These are phyloP conservation scores for Zeugodacus cucurbitae DNA, from an alignment of 1,140 invertebrate species.

Conservation along the genomic window DNA sequence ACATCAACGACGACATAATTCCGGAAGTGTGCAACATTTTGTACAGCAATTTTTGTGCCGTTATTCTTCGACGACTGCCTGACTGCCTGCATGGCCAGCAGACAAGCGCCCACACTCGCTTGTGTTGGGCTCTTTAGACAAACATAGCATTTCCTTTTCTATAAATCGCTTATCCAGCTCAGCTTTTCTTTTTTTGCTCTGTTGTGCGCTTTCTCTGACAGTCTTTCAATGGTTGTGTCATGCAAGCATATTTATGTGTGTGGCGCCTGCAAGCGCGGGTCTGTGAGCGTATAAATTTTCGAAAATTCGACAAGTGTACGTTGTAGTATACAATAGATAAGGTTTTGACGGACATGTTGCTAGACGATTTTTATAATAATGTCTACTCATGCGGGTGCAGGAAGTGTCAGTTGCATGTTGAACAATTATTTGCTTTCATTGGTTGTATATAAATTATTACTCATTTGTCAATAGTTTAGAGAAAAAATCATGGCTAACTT, in stretches of 20 bases:
- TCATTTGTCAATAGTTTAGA: too few relatives aligned
- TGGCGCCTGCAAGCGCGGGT: not conserved
- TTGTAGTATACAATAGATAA: too few relatives aligned
- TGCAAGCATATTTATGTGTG: not conserved
- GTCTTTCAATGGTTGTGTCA: not conserved
- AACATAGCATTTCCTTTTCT: not conserved
- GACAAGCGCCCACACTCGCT: not conserved
- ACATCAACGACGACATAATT: conserved; percentile 41
- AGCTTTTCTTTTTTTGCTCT: not conserved
- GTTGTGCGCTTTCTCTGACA: not conserved
- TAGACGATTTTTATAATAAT: too few relatives aligned
- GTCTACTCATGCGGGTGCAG: too few relatives aligned
- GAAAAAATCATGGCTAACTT: too few relatives aligned
- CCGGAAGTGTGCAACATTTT: conserved; percentile 40
- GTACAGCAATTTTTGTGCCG: conserved; percentile 31
- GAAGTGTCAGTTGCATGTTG: too few relatives aligned
- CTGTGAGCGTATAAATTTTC: not conserved
- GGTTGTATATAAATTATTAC: too few relatives aligned
- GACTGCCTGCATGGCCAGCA: not conserved
- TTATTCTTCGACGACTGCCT: not conserved
- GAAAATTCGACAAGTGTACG: too few relatives aligned
- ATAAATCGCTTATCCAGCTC: conserved; percentile 15
- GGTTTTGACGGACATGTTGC: too few relatives aligned
- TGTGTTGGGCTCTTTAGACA: not conserved
- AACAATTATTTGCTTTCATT: too few relatives aligned